phyloP scores from a whole-genome alignment of 2,797 vertebrate species.

The Diglossa cyanea region DNA sequence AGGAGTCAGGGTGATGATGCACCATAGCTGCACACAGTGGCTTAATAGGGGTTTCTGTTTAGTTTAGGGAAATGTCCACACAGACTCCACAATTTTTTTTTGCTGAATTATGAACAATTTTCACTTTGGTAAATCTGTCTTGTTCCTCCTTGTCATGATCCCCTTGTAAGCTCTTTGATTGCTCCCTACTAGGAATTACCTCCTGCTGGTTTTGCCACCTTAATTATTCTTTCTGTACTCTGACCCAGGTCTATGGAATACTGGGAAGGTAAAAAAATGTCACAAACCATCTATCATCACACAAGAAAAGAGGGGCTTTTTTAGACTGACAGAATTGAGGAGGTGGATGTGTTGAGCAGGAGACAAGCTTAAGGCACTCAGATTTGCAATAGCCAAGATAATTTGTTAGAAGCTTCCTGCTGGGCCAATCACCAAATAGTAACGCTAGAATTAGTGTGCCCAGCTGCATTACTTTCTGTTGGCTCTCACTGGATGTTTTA shows the following conservation, averaged over 20 bases:
- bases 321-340: not conserved
- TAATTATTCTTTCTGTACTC: not conserved
- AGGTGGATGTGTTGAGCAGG: not conserved
- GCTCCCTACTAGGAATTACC: not conserved
- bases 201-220: not conserved
- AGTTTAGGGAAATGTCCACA: not conserved
- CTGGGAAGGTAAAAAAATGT: not conserved
- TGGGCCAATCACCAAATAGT: not conserved
- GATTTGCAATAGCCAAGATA: not conserved
- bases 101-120: not conserved
- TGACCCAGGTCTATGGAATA: not conserved
- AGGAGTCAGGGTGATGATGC: not conserved
- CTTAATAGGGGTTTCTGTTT: not conserved
- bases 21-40: not conserved
- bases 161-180: not conserved
- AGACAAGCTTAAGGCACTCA: not conserved
- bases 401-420: not conserved
- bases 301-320: not conserved
- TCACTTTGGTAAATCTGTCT: not conserved
- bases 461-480: not conserved
- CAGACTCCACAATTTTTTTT: not conserved
- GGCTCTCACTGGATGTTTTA: not conserved
- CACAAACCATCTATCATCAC: not conserved
- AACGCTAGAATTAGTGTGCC: not conserved
- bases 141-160: not conserved